These are phyloP conservation scores for Aleiodes alternator DNA, from an alignment of 2,888 invertebrate species.

Conservation along the genomic window DNA sequence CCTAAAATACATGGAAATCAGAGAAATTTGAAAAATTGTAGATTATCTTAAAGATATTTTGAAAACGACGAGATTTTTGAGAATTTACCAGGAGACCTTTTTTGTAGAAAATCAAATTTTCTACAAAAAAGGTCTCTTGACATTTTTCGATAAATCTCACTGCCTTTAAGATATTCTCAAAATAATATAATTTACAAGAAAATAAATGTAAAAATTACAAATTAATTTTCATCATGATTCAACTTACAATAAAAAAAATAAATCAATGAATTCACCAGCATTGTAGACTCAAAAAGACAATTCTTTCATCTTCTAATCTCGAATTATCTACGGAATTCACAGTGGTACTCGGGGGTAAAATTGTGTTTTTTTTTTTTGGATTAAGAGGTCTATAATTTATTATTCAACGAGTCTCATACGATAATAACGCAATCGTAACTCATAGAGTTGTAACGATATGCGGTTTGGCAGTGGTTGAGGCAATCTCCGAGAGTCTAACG, in stretches of 20 bases:
- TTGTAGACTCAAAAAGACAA: constrained; percentile 34
- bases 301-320: constrained; percentile 12
- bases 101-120: too few relatives aligned
- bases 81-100: too few relatives aligned
- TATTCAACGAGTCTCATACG: constrained; percentile 23
- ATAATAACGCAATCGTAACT: constrained; percentile 56
- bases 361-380: not conserved
- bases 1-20: too few relatives aligned
- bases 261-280: constrained; percentile 13
- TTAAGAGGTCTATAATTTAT: constrained; percentile 12
- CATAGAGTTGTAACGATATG: constrained; percentile 77
- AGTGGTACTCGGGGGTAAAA: constrained; percentile 1
- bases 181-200: too few relatives aligned
- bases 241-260: not conserved
- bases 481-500: constrained; percentile 91
- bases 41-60: too few relatives aligned
- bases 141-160: too few relatives aligned
- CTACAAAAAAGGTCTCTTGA: too few relatives aligned
- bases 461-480: constrained; percentile 91
- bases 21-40: too few relatives aligned
- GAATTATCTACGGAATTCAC: constrained; percentile 15
- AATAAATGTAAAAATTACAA: too few relatives aligned
- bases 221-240: too few relatives aligned
- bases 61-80: too few relatives aligned
- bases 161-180: too few relatives aligned